Evolutionary conservation across 2,113 vertebrate species (phyloP).

Genomic region (Apus apus): DNA sequence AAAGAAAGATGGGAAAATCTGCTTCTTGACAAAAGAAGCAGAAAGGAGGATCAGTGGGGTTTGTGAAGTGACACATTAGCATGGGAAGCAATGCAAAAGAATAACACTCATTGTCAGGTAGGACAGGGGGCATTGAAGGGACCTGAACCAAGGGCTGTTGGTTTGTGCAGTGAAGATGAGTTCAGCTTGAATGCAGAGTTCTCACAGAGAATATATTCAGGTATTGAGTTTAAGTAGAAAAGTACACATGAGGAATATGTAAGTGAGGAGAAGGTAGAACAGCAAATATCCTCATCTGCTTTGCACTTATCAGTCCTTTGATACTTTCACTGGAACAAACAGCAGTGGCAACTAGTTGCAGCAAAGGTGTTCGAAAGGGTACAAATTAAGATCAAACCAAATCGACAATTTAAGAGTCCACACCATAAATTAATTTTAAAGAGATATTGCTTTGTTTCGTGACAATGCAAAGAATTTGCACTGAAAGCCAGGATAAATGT

Average conservation of each 20-base stretch:
- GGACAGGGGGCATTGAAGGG: neutral
- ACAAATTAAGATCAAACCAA: neutral
- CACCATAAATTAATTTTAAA: neutral
- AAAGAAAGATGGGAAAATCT: neutral
- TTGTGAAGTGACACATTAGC: neutral
- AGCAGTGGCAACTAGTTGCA: neutral
- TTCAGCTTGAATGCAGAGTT: neutral
- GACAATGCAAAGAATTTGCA: slow-evolving; percentile 19
- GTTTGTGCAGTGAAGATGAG: neutral
- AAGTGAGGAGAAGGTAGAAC: neutral
- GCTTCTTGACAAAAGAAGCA: neutral
- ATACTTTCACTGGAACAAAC: neutral
- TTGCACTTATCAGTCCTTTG: neutral
- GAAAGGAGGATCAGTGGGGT: neutral
- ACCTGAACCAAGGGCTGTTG: neutral
- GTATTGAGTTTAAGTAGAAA: neutral
- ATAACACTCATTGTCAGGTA: neutral
- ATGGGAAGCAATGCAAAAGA: neutral
- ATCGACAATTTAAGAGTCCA: neutral
- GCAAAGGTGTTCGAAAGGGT: neutral
- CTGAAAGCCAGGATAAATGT: slow-evolving; percentile 20
- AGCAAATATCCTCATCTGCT: neutral
- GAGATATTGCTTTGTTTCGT: neutral
- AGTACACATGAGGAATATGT: neutral
- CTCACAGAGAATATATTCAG: neutral